Base-by-base conservation (phyloP, 2,113 vertebrate genomes). In the Burhinus oedicnemus region DNA sequence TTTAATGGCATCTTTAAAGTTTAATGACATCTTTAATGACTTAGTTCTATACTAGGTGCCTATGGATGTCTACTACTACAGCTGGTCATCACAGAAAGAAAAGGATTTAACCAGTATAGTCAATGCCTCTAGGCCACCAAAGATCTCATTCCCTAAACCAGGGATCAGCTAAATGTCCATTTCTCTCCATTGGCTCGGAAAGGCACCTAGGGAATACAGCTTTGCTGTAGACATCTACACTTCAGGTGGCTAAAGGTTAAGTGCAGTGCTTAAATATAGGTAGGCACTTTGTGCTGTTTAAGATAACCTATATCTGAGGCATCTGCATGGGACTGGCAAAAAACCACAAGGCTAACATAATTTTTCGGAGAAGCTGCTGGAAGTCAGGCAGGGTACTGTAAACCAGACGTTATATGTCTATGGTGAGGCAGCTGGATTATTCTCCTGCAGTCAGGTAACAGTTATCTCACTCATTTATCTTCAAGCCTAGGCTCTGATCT, bases 151-250 rank as follows among this genome's bases (percentile, higher is more conserved):
- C 52, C 32, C 26, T 47, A 54, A 87, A 55, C 2, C 26, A 60
- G 11, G 6, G 5, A 2, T 45, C 74, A 91, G 18, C 1, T 38
- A 36, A 82, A 64, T 18, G 6, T 34, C 12, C 42, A 9, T n/a
- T 71, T 66, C 13, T 75, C 49, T 87, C 11, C 5, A 21, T 2
- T 36, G 44, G 36, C 12, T 55, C 21, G 20, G 19, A 69, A 64
- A 88, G 4, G 6, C 15, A 64, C 30, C 7, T 22, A 1, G 0
- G 3, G 29, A 65, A 32, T 8, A 26, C 6, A 52, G 8, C 6
- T 76, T 49, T 42, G 15, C 6, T 44, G 70, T 11, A 55, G 32
- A 13, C 3, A 62, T 23, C 36, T 42, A 27, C 47, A 12, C 4
- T 55, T 69, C 42, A 51, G 8, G 3, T 3, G 34, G 38, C 11